Base-by-base conservation (phyloP, 37 sponge, comb jelly and placozoan genomes). In the Chondrosia reniformis region DNA sequence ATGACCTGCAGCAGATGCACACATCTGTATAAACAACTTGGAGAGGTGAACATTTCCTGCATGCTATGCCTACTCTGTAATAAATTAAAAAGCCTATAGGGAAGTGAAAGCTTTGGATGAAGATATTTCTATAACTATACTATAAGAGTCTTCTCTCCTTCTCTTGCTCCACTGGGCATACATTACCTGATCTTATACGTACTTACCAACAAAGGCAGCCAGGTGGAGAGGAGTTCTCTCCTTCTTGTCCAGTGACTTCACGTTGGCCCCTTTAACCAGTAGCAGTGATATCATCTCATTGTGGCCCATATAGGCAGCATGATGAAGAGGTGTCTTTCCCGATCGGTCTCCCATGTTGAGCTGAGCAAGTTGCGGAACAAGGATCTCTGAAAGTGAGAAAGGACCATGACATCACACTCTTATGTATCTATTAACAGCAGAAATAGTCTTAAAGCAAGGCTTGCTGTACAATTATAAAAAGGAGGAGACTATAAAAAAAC, bases 271-370 rank as follows among this genome's bases (percentile, higher is more conserved):
- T 52, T 93, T 93, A 39, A 88, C 55, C 81, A 89, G 85, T 15
- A 93, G 64, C 63, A 89, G 73, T 0, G 93, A 89, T 41, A 88
- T 78, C 91, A 93, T 89, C 44, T 88, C 84, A 61, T 12, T 25
- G 46, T 88, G 89, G 0, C 89, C 89, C 43, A 79, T 79, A 65
- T 88, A 95, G 54, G 87, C 86, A 33, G 95, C 95, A 74, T 95
- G 92, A 45, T 95, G 95, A 32, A 91, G 85, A 41, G 85, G 62
- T 1, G 91, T 90, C 76, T 89, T 89, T 5, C 95, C 95, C 0
- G 88, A 55, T 0, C 95, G 55, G 65, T 94, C 95, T 13, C 78
- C 84, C n/a, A 87, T 37, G 76, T 94, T 86, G 61, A 94, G 69
- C 76, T 83, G 81, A 22, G 40, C 45, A 58, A 87, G 30, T 15